A percentile compares a stretch with the other conserved stretches of the same genome.
Evolutionary conservation across 2,888 invertebrate species (phyloP).

Genomic region (Polymixis flavicincta): DNA sequence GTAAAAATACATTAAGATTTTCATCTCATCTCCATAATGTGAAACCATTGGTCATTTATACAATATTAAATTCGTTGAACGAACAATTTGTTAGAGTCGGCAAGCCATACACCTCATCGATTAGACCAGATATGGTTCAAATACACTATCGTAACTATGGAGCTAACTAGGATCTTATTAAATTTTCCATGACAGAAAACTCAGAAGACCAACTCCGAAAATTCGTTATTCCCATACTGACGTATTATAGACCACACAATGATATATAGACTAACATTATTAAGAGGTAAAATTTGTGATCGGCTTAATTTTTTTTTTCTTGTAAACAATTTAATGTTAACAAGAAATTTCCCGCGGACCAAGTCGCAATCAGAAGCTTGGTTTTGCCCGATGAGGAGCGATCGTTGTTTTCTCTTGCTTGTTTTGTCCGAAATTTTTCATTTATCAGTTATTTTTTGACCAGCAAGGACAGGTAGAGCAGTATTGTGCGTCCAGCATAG

Average conservation of each 20-base stretch:
- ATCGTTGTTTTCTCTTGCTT: not conserved
- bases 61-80: slow-evolving; percentile 34
- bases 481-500: too few species aligned
- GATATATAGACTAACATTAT: too few species aligned
- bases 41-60: slow-evolving; percentile 16
- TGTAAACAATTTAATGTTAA: too few species aligned
- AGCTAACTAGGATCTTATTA: slow-evolving; percentile 54
- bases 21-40: slow-evolving; percentile 35
- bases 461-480: too few species aligned
- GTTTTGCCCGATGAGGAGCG: too few species aligned
- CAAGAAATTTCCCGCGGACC: too few species aligned
- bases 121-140: slow-evolving; percentile 53
- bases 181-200: not conserved
- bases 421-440: not conserved
- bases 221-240: too few species aligned
- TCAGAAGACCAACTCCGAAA: slow-evolving; percentile 23
- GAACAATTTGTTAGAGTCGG: slow-evolving; percentile 45
- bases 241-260: too few species aligned
- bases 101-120: slow-evolving; percentile 45
- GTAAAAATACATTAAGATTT: slow-evolving; percentile 32
- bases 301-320: too few species aligned
- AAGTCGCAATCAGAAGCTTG: too few species aligned
- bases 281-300: too few species aligned
- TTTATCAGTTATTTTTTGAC: not conserved
- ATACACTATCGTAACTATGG: slow-evolving; percentile 51